Percentiles rank a stretch among this genome's conserved stretches.
Conservation (phyloP, 2,113 vertebrate genomes). For the Semicossyphus pulcher region DNA sequence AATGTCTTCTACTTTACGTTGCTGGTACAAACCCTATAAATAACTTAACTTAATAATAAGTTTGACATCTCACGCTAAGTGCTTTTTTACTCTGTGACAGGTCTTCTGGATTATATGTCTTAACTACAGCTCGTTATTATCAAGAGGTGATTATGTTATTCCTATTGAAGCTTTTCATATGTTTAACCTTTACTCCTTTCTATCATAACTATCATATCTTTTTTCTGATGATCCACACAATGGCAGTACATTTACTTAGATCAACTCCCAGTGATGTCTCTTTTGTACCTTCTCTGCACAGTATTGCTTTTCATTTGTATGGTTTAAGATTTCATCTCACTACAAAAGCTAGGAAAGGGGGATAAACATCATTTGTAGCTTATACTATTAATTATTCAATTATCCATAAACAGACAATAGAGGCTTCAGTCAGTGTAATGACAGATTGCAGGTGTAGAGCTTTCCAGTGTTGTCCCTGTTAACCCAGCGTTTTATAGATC, state of each 20-base stretch:
- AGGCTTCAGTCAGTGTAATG: conserved; percentile 55
- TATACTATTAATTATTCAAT: conserved; percentile 71
- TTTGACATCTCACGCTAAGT: not conserved
- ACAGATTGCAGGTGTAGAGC: conserved; percentile 53
- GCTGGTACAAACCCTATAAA: not conserved
- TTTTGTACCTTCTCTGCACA: conserved; percentile 24
- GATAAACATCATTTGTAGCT: conserved; percentile 39
- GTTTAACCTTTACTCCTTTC: not conserved
- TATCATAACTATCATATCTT: no score
- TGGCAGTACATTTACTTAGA: conserved; percentile 12
- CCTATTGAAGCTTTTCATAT: not conserved
- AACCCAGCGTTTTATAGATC: conserved; percentile 73
- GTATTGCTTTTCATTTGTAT: conserved; percentile 61
- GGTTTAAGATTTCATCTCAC: conserved; percentile 15
- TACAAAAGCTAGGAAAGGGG: conserved; percentile 18
- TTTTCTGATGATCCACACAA: conserved; percentile 14
- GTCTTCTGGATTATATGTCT: not conserved
- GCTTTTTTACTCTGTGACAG: not conserved
- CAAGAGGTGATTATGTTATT: not conserved
- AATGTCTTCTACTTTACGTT: not conserved
- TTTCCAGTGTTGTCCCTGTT: conserved; percentile 52
- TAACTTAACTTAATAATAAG: no score
- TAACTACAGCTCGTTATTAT: not conserved
- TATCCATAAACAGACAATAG: conserved; percentile 72
- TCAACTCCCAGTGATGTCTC: conserved; percentile 24